Evolutionary conservation across 2,113 vertebrate genomes (phyloP), one percentile per base, ranked within the genome.

Genomic region (Toxotes chatareus): DNA sequence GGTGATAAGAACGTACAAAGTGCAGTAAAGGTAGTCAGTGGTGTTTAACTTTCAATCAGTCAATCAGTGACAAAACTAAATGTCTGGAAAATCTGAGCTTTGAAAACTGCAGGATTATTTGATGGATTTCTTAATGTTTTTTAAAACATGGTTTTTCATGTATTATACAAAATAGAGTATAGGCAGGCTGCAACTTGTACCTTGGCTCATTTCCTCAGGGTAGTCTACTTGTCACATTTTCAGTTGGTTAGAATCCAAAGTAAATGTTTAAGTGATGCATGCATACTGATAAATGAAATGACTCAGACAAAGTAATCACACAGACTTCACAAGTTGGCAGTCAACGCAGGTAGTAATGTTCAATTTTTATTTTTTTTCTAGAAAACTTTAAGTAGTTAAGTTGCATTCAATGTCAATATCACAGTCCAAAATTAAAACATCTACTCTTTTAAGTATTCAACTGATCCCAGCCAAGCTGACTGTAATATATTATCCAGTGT

Each of bases 1-100:
- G 4, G 31, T 72, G 56, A 85, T 89, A 87, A 76, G 61, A 23
- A 40, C 40, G 79, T 60, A 7, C 53, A 78, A 82, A 80, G 75
- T 57, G 38, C 67, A 73, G 31, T 11, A 23, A 21, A 47, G 19
- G 5, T 23, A 4, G 0, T n/a, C 1, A 2, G 3, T 17, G 3
- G 1, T 40, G 5, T 66, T 47, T n/a, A 7, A 12, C 44, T 32
- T 1, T 27, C 16, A 4, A 4, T 5, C 36, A 56, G n/a, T n/a
- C n/a, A n/a, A n/a, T 36, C 11, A 38, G n/a, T 23, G 5, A 32
- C 5, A 47, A 19, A 56, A 38, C 12, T 21, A 38, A 51, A 46
- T 32, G 1, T 21, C 13, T 68, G 2, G 9, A 16, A 42, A 17
- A 38, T 9, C 17, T 3, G 23, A 51, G 21, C 1, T 34, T 42